Conservation (phyloP, 2,113 vertebrate species). For the Phaethon lepturus region DNA sequence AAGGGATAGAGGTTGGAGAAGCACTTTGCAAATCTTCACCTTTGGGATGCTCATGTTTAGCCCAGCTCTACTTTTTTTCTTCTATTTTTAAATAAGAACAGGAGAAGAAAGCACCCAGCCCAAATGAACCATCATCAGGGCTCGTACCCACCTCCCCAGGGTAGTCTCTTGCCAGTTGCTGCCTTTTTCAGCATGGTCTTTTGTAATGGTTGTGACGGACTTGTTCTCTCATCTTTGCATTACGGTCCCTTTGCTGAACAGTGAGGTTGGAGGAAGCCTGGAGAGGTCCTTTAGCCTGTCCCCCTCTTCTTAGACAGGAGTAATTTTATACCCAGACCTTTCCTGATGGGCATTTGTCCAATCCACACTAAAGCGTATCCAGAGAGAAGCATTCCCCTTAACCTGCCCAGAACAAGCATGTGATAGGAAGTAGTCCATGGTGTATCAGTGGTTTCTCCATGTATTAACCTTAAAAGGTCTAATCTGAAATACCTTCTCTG, state of each 20-base stretch:
- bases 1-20: not conserved
- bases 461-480: not conserved
- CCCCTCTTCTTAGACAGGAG: not conserved
- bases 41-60: not conserved
- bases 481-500: not conserved
- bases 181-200: not conserved
- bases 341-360: not conserved
- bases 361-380: not conserved
- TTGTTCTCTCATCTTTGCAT: not conserved
- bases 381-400: not conserved
- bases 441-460: not conserved
- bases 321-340: not conserved
- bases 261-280: not conserved
- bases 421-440: too few relatives aligned
- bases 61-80: not conserved
- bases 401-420: not conserved
- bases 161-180: not conserved
- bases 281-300: not conserved
- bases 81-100: not conserved
- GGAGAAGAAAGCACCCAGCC: not conserved
- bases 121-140: not conserved
- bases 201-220: not conserved
- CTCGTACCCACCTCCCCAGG: not conserved
- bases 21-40: not conserved
- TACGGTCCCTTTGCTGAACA: not conserved